Evolutionary conservation across 1,140 invertebrate species (phyloP), one percentile per base, ranked within the genome.

Genomic region (Thalassaphorura encarpata): DNA sequence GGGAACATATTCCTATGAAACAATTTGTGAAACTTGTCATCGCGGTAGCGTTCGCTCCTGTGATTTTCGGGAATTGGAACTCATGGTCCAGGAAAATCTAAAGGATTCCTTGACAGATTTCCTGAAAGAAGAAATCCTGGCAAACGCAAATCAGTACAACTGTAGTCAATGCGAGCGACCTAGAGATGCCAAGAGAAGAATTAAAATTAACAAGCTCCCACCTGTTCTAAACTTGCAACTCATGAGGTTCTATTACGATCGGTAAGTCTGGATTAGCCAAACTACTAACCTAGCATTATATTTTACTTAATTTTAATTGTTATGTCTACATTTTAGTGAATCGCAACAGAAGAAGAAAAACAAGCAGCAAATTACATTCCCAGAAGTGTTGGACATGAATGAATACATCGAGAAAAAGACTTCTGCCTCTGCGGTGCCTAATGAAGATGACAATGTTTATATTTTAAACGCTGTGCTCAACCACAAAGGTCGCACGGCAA

Each of bases 211-310:
- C 24, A 69, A 69, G 5, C 71, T 84, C 6, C 83, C 83, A n/a
- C 78, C 79, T n/a, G 77, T 82, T n/a, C 70, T 85, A 6, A 83
- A 83, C 68, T 73, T 85, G 47, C 82, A 83, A 58, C 69, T 85
- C 2, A 71, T 84, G 56, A 69, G 82, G 62, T 84, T 83, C 70
- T 77, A 83, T 0, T 84, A 79, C 69, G 80, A 83, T 69, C 73
- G 78, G 77, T 81, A 70, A 68, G 57, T 58, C 42, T 49, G 40
- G 26, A 52, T 54, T 11, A n/a, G n/a, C n/a, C n/a, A n/a, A n/a
- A n/a, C n/a, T n/a, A 36, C 15, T 36, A 11, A 40, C 28, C 8
- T 39, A 28, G 23, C 51, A 26, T 49, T 42, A 16, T 8, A 29
- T 36, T 29, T 54, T 18, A 16, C 18, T 53, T 23, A 24, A 19